Evolutionary conservation across 2,797 vertebrate genomes (phyloP), one percentile per base, ranked within the genome.

Genomic region (Platalea minor): DNA sequence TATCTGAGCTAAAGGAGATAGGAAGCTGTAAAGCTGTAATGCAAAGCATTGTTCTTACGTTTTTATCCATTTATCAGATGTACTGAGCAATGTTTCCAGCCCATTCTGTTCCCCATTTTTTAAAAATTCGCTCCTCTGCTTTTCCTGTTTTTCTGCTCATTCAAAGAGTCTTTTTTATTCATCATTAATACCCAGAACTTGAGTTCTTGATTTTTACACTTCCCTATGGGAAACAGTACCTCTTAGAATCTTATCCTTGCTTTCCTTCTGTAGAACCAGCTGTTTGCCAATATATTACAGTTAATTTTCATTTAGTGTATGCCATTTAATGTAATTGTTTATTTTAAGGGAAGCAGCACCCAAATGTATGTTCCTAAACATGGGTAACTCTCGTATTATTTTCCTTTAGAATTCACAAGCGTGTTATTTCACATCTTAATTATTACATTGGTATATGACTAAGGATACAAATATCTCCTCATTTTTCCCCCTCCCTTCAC

Each of bases 361-460:
- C 33, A 83, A 89, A 75, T 75, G 13, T 69, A 37, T 61, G 60
- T 57, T 95, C 72, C 68, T 87, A 83, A 77, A 77, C 53, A 33
- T 45, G 46, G 80, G 9, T 77, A 79, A 80, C 23, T 80, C 65
- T 85, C 5, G 1, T 65, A 46, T 61, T 82, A 25, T 77, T 94
- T 96, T 91, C 64, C 23, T 45, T 74, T 72, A 83, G 68, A 83
- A 72, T 81, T 88, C 74, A 63, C 50, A 84, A 64, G 60, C 1
- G 0, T 89, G 43, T 67, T 92, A 69, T 73, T 76, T 91, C 75
- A 28, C 72, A 31, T 59, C 35, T 88, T 95, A 88, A 91, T 94
- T 91, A 85, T 77, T 83, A 65, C 9, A 23, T 17, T 83, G 64
- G 43, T 91, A 45, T 80, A 92, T 96, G 78, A 95, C 81, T 96